Base-by-base conservation (phyloP, 1,140 invertebrate species). In the Trissolcus basalis region DNA sequence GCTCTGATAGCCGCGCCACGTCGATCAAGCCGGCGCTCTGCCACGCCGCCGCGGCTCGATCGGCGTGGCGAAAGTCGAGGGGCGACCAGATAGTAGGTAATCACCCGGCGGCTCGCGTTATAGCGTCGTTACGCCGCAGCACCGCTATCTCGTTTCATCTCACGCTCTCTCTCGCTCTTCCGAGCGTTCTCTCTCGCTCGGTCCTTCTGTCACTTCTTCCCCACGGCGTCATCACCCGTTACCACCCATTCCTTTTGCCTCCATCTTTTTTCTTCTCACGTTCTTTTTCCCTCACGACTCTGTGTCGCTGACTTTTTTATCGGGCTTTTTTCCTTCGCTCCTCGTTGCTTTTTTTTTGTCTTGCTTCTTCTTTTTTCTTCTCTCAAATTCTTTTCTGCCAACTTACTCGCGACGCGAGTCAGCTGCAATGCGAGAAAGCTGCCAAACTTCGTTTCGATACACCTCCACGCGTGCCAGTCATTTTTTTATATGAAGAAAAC, bases 71-170 rank as follows among this genome's bases (percentile, higher is more conserved):
- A 65, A 65, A 54, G 49, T 33, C 41, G 36, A 12, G 13, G 56
- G 68, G 19, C 41, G 69, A 39, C 43, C 73, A 81, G 85, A 83
- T 83, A 82, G 83, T 81, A 80, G 83, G 84, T 85, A 86, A 86
- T 86, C 84, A 85, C 82, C 82, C 83, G 77, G 80, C 80, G 82
- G 81, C 83, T 82, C 81, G 82, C 82, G 82, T 85, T 83, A 85
- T 83, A 86, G 85, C 84, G 82, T 85, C 86, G 86, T 86, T 86
- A 85, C 81, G 79, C 82, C 80, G 78, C 78, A 82, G 79, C 78
- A 77, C 80, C 81, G 78, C 83, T 81, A 84, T 82, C 79, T 74
- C 73, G 63, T 74, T 65, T 54, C 51, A 61, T 58, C 67, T 71
- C 19, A 27, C 19, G 19, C 6, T 6, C 6, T 27, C 19, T 6